Evolutionary conservation across 53 echinoderm and acorn worm species (phyloP).

Genomic region (Paracentrotus lividus): DNA sequence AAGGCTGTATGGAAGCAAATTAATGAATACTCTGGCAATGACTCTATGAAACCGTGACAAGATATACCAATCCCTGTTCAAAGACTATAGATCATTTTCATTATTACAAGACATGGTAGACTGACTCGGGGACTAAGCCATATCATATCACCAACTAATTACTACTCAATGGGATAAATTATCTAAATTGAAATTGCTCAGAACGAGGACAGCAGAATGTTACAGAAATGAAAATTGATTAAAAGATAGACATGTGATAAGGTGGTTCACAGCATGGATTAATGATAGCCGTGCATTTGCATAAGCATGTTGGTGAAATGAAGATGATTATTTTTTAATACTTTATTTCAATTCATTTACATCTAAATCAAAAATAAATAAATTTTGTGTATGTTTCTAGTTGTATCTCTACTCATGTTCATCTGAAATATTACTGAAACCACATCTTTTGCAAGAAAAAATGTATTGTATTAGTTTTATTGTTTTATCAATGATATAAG

Average conservation of each 20-base stretch:
- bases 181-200: not conserved
- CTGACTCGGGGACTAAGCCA: not conserved
- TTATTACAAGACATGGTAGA: slow-evolving; percentile 8
- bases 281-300: not conserved
- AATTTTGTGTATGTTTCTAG: too few relatives aligned
- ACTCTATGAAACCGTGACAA: not conserved
- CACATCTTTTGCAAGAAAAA: too few relatives aligned
- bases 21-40: not conserved
- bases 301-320: not conserved
- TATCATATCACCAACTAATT: slow-evolving; percentile 37
- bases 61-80: not conserved
- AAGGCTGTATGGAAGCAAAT: not conserved
- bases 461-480: too few relatives aligned
- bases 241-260: not conserved
- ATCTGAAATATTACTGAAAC: too few relatives aligned
- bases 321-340: not conserved
- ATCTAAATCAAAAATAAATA: not conserved
- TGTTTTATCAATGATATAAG: too few relatives aligned
- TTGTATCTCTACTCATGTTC: not conserved
- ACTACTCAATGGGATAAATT: slow-evolving; percentile 31
- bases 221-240: not conserved
- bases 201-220: not conserved
- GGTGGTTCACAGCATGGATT: not conserved
- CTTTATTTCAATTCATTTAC: not conserved
- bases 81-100: slow-evolving; percentile 21